A percentile compares a stretch with the other conserved stretches of the same genome.
phyloP scores from a whole-genome alignment of 2,113 vertebrate genomes.

The Nanorana parkeri region DNA sequence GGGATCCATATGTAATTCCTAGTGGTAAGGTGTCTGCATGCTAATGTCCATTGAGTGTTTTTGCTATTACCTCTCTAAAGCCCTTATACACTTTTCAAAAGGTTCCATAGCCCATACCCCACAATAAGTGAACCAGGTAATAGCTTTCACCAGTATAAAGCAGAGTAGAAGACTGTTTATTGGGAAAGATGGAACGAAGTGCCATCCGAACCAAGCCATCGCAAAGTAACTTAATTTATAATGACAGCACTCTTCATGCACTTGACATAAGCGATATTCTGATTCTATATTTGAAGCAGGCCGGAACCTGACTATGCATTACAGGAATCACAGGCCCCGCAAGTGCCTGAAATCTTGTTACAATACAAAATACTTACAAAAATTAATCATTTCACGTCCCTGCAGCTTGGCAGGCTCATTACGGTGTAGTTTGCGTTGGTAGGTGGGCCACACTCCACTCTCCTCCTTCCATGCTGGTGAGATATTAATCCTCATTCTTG shows the following conservation, averaged over 20 bases:
- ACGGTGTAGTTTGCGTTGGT: neutral
- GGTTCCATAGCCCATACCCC: no score
- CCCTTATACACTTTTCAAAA: no score
- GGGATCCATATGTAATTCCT: no score
- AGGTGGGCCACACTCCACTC: neutral
- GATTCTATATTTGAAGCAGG: neutral
- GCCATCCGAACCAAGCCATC: no score
- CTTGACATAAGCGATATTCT: neutral
- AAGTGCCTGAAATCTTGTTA: neutral
- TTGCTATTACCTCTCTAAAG: no score
- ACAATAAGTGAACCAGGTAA: no score
- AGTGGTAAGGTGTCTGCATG: no score
- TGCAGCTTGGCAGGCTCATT: neutral
- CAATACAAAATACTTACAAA: slow-evolving; percentile 11
- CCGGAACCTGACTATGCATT: neutral
- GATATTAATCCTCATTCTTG: slow-evolving; percentile 26
- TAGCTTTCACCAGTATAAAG: no score
- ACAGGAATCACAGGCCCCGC: neutral
- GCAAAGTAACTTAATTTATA: neutral
- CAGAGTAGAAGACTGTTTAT: no score
- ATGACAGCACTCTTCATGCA: neutral
- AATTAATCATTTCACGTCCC: slow-evolving; percentile 12
- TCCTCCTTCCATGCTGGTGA: neutral
- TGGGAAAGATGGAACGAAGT: no score
- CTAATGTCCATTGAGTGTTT: no score